Percentiles rank a stretch among this genome's conserved stretches.
These are phyloP conservation scores for Artibeus lituratus DNA, from an alignment of 2,797 vertebrate species.

Conservation along the genomic window DNA sequence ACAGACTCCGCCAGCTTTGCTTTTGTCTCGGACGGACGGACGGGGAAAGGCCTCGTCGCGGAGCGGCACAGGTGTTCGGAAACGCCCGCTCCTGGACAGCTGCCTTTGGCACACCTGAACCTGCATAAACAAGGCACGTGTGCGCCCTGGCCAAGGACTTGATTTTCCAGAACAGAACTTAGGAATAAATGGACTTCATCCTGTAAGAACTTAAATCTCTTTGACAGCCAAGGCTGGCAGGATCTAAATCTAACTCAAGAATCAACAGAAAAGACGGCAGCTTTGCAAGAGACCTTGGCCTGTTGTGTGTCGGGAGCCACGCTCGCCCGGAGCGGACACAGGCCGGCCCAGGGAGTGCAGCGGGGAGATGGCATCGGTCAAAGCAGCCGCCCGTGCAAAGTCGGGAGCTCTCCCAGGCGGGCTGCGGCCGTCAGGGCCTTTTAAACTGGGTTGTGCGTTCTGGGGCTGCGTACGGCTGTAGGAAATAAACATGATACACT, in stretches of 20 bases:
- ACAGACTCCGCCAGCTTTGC: not conserved
- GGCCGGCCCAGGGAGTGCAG: not conserved
- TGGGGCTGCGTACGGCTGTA: accelerated
- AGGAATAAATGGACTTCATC: not conserved
- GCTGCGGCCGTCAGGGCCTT: not conserved
- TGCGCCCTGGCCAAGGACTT: not conserved
- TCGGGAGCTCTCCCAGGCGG: not conserved
- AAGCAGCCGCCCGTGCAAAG: not conserved
- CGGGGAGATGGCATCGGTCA: accelerated
- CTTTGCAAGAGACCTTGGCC: not conserved
- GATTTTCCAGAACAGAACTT: not conserved
- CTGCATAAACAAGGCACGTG: not conserved
- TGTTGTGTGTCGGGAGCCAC: accelerated
- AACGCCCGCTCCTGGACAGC: accelerated
- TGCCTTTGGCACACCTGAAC: accelerated
- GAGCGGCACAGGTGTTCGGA: not conserved
- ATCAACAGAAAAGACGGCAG: not conserved
- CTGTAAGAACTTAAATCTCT: not conserved
- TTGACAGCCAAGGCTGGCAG: not conserved
- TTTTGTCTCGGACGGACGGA: not conserved
- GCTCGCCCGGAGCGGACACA: accelerated
- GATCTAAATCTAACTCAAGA: not conserved
- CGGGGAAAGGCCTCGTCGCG: not conserved
- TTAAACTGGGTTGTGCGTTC: accelerated
- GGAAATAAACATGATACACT: not conserved